Evolutionary conservation across 1,140 invertebrate genomes (phyloP), one percentile per base, ranked within the genome.

Genomic region (Drosophila mayri): DNA sequence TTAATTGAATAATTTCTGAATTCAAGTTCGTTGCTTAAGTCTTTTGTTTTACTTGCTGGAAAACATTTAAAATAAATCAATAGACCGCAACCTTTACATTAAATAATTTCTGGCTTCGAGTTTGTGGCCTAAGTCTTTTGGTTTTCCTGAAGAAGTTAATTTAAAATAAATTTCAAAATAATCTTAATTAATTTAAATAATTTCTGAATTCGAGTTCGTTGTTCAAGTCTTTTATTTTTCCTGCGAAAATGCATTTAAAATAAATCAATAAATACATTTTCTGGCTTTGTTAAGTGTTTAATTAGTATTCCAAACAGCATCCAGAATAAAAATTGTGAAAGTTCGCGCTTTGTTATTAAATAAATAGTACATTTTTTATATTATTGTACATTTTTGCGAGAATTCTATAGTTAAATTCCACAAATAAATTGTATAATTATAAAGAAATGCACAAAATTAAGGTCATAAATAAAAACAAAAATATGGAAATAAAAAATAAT

Each of bases 201-300:
- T 71, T 30, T 71, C 40, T 47, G 7, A 40, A 72, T 43, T 50
- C 44, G 75, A 84, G 84, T 88, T 88, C 71, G 84, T 88, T 90
- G 85, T 85, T 55, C 81, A 88, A 88, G 84, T 88, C 85, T 79
- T 90, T 90, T 81, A 85, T 90, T 87, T n/a, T n/a, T n/a, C n/a
- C 1, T 52, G 30, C 0, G 14, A 22, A 22, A 44, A 22, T 44
- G 2, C 18, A 20, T 44, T 44, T 12, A 18, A 43, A n/a, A 28
- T 46, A 58, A 58, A 30, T 54, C 49, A 32, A 52, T 52, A 32
- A 28, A 38, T 44, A 16, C 12, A 44, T 9, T 41, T 64, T 25
- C 3, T 6, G 12, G 12, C 4, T 25, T 66, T 52, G 38, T 35
- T 7, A 9, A n/a, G 35, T 22, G 14, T 5, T 30, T 18, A 32